Evolutionary conservation across 2,797 vertebrate species (phyloP), one percentile per base, ranked within the genome.

Genomic region (Denticeps clupeoides): DNA sequence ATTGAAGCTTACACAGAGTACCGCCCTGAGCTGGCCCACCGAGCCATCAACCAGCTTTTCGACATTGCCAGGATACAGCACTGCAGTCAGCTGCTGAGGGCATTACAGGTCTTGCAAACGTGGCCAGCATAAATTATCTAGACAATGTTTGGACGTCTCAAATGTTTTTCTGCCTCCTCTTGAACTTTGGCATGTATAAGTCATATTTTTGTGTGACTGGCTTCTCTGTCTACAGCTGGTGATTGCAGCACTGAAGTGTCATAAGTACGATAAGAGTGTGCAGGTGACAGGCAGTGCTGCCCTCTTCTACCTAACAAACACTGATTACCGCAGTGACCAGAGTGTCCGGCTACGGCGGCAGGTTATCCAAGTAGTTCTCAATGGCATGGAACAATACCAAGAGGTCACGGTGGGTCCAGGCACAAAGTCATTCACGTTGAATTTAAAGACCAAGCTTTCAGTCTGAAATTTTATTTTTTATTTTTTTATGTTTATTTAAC

Each of bases 321-420:
- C 90, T 0, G 93, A 97, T 64, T 97, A 97, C 64, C 91, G 93
- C 58, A 79, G 75, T 0, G 88, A 96, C 66, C 94, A 97, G 80
- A 96, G 89, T 0, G 73, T 93, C 38, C 75, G 75, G 67, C 73
- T 99, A 65, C 85, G 94, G 18, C 78, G 89, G 13, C 86, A 97
- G 65, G 90, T 97, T 67, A 94, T 99, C 62, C 87, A 93, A 65
- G 94, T 96, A 73, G 92, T 99, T 40, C 82, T 99, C 10, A 97
- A 95, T 0, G 94, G 94, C 66, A 99, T 99, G 94, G 94, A 97
- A 53, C 89, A 92, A 62, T 97, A 97, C 80, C 94, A 99, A 79
- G 94, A 97, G 64, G 93, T 97, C 68, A 97, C 93, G 58, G 94
- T 98, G 74, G 86, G 90, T 71, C 33, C 19, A 55, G n/a, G n/a